These are phyloP conservation scores for Pygoscelis antarcticus DNA, from an alignment of 2,113 vertebrate genomes.

Conservation along the genomic window DNA sequence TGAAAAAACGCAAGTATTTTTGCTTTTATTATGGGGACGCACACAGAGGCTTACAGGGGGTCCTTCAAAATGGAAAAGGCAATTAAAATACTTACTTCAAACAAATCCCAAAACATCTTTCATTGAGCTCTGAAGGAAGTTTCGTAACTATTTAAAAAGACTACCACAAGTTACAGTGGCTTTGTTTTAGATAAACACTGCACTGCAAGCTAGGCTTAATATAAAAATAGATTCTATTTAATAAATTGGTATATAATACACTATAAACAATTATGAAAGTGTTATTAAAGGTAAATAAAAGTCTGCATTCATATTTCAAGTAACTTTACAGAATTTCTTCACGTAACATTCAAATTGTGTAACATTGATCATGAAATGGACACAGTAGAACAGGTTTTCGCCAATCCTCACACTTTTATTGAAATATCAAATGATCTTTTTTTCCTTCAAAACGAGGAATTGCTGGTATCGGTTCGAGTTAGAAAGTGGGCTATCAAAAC, in stretches of 20 bases:
- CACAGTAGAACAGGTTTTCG: background rate
- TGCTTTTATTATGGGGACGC: background rate
- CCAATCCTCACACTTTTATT: background rate
- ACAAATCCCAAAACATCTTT: background rate
- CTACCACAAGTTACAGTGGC: background rate
- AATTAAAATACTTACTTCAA: constrained; percentile 9
- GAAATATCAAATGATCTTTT: background rate
- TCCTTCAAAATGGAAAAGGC: background rate
- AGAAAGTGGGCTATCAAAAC: constrained; percentile 79
- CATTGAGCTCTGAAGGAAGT: background rate
- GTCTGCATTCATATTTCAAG: constrained; percentile 16
- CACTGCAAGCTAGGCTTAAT: constrained; percentile 34
- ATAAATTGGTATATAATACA: constrained; percentile 28
- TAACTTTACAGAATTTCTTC: constrained; percentile 21
- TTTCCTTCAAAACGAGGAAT: background rate
- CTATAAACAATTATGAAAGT: background rate
- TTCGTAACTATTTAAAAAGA: constrained; percentile 6
- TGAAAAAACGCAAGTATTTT: background rate
- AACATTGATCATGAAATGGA: background rate
- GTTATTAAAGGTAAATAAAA: constrained; percentile 28
- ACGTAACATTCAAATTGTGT: background rate
- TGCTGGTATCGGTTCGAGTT: constrained; percentile 2
- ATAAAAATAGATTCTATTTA: constrained; percentile 73
- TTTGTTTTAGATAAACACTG: constrained; percentile 61
- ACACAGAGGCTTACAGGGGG: background rate